Evolutionary conservation across 23 tunicate species (phyloP).

Genomic region (Aplidium turbinatum): DNA sequence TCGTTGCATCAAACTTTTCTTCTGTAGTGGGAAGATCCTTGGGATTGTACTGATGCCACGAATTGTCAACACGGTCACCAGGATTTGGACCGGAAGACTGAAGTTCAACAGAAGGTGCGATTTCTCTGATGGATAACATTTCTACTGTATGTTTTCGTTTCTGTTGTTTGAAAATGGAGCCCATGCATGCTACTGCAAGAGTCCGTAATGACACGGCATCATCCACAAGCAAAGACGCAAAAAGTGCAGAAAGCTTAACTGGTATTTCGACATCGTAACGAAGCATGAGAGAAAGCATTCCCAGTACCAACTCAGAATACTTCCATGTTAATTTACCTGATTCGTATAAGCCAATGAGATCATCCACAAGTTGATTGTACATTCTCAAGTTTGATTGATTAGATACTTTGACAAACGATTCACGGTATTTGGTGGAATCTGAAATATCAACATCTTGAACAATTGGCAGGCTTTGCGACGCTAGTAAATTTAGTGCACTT

Average conservation of each 20-base stretch:
- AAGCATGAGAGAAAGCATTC: slow-evolving; percentile 56
- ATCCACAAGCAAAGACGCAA: slow-evolving; percentile 41
- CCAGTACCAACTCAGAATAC: slow-evolving; percentile 34
- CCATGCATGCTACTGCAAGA: slow-evolving; percentile 50
- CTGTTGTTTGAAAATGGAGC: slow-evolving; percentile 54
- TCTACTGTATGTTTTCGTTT: slow-evolving; percentile 60
- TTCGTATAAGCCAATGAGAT: slow-evolving; percentile 32
- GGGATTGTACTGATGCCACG: slow-evolving; percentile 52
- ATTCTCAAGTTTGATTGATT: slow-evolving; percentile 4
- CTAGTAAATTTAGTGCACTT: slow-evolving; percentile 26
- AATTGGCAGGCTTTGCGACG: slow-evolving; percentile 5
- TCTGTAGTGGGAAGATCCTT: slow-evolving; percentile 27
- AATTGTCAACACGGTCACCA: slow-evolving; percentile 73
- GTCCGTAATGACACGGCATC: slow-evolving; percentile 51
- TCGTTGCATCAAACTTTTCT: slow-evolving; percentile 63
- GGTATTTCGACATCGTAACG: slow-evolving; percentile 55
- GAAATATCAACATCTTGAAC: slow-evolving; percentile 12
- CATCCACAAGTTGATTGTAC: slow-evolving; percentile 39
- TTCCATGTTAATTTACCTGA: slow-evolving; percentile 54
- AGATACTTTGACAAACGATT: not conserved
- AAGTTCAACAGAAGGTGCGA: not conserved
- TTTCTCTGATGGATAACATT: slow-evolving; percentile 42
- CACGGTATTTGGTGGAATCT: slow-evolving; percentile 6
- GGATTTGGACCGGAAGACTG: slow-evolving; percentile 3
- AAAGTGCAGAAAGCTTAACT: not conserved